Percentiles rank a stretch among this genome's conserved stretches.
Conservation (phyloP, 2,797 vertebrate genomes). For the Sebastes ruberrimus region DNA sequence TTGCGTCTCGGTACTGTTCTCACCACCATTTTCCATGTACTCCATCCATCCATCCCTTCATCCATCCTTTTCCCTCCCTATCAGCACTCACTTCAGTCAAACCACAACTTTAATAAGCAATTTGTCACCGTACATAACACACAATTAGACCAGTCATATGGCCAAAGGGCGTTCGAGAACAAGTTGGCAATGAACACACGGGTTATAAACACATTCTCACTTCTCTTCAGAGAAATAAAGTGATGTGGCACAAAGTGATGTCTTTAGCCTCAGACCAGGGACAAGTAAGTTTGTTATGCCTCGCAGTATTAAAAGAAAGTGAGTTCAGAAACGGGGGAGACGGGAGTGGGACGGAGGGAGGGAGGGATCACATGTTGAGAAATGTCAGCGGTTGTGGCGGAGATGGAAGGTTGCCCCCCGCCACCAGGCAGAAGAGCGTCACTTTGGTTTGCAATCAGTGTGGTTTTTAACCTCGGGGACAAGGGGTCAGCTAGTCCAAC, state of each 20-base stretch:
- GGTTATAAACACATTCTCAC: constrained; percentile 67
- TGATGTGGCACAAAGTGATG: constrained; percentile 73
- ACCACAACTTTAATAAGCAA: constrained; percentile 70
- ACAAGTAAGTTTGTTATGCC: constrained; percentile 69
- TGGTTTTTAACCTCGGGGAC: constrained; percentile 72
- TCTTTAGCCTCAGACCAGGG: constrained; percentile 71
- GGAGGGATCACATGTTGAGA: constrained; percentile 73
- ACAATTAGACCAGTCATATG: constrained; percentile 75
- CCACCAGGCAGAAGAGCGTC: constrained; percentile 76
- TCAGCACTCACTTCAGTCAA: constrained; percentile 63
- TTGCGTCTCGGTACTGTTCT: background rate
- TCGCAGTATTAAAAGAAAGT: constrained; percentile 45
- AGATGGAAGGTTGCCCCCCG: constrained; percentile 63
- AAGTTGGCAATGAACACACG: constrained; percentile 69
- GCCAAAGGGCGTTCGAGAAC: constrained; percentile 59
- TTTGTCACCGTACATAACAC: constrained; percentile 66
- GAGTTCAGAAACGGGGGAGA: constrained; percentile 48
- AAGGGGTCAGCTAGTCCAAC: constrained; percentile 56
- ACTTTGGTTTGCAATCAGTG: constrained; percentile 76
- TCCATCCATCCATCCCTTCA: constrained; percentile 6
- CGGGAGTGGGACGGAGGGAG: constrained; percentile 35
- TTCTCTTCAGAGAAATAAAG: constrained; percentile 57
- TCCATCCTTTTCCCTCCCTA: constrained; percentile 22
- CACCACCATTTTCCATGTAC: constrained; percentile 9
- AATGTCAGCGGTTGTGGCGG: constrained; percentile 75